Evolutionary conservation across 2,888 invertebrate species (phyloP).

Genomic region (Microplitis deprimator): DNA sequence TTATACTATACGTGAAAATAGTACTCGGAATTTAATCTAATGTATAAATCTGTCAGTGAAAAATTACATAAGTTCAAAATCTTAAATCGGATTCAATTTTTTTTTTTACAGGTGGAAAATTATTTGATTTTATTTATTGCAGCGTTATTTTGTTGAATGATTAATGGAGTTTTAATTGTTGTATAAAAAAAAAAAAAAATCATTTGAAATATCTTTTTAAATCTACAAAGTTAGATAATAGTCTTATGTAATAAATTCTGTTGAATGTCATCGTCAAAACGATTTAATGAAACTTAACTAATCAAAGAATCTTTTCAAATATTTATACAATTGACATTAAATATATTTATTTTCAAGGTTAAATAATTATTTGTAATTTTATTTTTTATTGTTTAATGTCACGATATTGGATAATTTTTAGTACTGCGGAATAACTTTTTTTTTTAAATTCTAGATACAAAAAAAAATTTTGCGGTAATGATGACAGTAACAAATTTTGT

Average conservation of each 20-base stretch:
- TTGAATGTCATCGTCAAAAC: slow-evolving; percentile 24
- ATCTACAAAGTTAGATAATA: slow-evolving; percentile 7
- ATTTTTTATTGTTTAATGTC: not conserved
- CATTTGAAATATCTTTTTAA: not conserved
- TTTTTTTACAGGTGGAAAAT: too few species aligned
- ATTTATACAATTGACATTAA: slow-evolving; percentile 7
- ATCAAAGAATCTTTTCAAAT: slow-evolving; percentile 28
- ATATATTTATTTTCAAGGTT: not conserved
- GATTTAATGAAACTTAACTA: slow-evolving; percentile 64
- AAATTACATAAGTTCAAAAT: not conserved
- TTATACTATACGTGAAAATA: slow-evolving; percentile 3
- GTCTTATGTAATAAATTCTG: slow-evolving; percentile 4
- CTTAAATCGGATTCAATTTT: too few species aligned
- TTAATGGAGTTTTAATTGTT: not conserved
- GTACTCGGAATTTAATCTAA: not conserved
- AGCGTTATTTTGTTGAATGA: not conserved
- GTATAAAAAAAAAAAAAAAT: not conserved
- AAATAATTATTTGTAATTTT: slow-evolving; percentile 9
- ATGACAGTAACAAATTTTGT: not conserved
- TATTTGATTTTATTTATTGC: not conserved
- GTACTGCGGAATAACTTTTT: too few species aligned
- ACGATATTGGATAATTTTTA: not conserved
- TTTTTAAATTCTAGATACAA: not conserved
- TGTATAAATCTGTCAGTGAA: not conserved
- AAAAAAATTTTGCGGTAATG: not conserved